Evolutionary conservation across 2,888 invertebrate species (phyloP), one percentile per base, ranked within the genome.

Genomic region (Nemoura dubitans): DNA sequence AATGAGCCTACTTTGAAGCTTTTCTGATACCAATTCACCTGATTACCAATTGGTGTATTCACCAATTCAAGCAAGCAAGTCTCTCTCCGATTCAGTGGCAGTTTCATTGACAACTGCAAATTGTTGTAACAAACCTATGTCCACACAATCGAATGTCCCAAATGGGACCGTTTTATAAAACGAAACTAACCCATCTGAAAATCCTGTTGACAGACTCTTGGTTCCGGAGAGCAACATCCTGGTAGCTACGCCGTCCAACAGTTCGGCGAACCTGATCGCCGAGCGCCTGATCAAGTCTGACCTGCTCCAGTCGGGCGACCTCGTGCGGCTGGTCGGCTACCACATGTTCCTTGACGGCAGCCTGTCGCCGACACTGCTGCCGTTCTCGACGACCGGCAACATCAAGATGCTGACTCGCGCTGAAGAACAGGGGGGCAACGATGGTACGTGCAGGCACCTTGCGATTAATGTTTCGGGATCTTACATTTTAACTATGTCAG

Each of bases 181-280:
- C 36, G 36, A 3, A 36, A 36, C 36, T 36, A 10, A 36, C 36
- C 10, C 36, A 36, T 36, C 36, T 3, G 10, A 6, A 6, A 6
- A 6, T 36, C 5, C 36, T 59, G 59, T 14, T 21, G 21, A 59
- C 14, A 59, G 59, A 10, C 14, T 59, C 1, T 25, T 27, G 27
- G 0, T 84, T 0, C 84, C 76, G 7, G 29, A 76, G 28, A 84
- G 84, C 28, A n/a, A 97, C 89, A 93, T 98, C 87, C 91, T 99
- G 85, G 94, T 98, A 26, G 96, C 96, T 77, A 95, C 98, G 0
- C 98, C 98, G 0, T 98, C 98, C 0, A 99, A 99, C 91, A 97
- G 97, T 91, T 96, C 98, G 3, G 96, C 98, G 0, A 97, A 98
- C 93, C 93, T 98, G 86, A 93, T 99, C 86, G 94, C 97, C 21